Evolutionary conservation across 2,797 vertebrate genomes (phyloP).

Genomic region (Pangasius krempfi): DNA sequence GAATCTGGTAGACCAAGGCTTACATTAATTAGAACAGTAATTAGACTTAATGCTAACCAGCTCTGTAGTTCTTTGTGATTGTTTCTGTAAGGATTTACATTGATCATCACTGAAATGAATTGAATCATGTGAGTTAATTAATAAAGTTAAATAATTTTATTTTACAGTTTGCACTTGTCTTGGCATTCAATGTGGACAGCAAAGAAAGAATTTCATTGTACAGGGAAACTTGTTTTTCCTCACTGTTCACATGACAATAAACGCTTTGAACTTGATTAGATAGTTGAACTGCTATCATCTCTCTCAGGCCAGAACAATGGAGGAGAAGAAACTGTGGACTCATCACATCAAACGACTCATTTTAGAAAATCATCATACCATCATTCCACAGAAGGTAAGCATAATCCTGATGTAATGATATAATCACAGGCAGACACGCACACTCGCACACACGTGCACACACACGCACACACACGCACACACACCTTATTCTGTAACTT

Average conservation of each 20-base stretch:
- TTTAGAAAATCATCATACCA: conserved; percentile 89
- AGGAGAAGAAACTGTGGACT: conserved; percentile 91
- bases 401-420: background rate
- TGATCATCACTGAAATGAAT: background rate
- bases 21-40: background rate
- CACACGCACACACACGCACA: background rate
- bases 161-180: too few species aligned
- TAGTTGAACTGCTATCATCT: background rate
- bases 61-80: background rate
- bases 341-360: conserved; percentile 95
- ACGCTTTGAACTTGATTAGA: too few species aligned
- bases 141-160: too few species aligned
- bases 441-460: background rate
- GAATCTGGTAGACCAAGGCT: background rate
- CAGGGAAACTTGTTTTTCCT: too few species aligned
- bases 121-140: background rate
- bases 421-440: background rate
- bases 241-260: too few species aligned
- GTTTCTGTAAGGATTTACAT: background rate
- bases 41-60: background rate
- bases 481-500: background rate
- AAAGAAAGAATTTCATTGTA: too few species aligned
- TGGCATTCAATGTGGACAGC: too few species aligned
- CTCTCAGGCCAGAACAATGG: conserved; percentile 82
- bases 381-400: conserved; percentile 90